A percentile compares a stretch with the other conserved stretches of the same genome.
These are phyloP conservation scores for Eupeodes luniger DNA, from an alignment of 2,888 invertebrate genomes.

Conservation along the genomic window DNA sequence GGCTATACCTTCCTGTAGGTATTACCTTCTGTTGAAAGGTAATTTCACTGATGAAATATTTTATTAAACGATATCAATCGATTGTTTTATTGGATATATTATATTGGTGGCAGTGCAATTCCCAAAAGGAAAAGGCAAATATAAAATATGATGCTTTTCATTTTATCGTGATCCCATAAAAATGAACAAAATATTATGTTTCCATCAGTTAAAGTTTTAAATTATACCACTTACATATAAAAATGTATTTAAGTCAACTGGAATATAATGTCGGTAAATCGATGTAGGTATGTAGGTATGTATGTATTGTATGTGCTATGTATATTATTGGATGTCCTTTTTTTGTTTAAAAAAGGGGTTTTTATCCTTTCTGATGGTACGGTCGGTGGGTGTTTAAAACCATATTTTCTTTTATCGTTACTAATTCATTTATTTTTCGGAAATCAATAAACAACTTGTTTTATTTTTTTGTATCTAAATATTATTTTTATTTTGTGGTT, in stretches of 20 bases:
- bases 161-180: slow-evolving; percentile 7
- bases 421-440: not conserved
- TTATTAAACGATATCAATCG: slow-evolving; percentile 16
- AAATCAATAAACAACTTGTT: not conserved
- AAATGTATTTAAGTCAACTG: not conserved
- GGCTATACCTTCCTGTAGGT: too few relatives aligned
- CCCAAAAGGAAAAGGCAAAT: not conserved
- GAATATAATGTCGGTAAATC: not conserved
- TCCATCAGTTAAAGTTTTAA: not conserved
- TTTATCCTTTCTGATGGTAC: too few relatives aligned
- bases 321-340: too few relatives aligned
- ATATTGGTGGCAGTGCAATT: not conserved
- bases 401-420: not conserved
- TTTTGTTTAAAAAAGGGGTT: not conserved
- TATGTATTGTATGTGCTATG: too few relatives aligned
- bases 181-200: slow-evolving; percentile 4
- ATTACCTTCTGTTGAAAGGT: slow-evolving; percentile 3
- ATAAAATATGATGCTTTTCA: not conserved
- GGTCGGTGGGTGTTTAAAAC: not conserved
- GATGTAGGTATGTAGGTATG: too few relatives aligned
- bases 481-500: not conserved
- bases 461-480: not conserved
- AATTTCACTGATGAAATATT: slow-evolving; percentile 10
- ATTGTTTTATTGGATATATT: not conserved
- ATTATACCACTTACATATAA: not conserved